These are phyloP conservation scores for Glyphotaelius pellucidus DNA, from an alignment of 2,888 invertebrate species.

Conservation along the genomic window DNA sequence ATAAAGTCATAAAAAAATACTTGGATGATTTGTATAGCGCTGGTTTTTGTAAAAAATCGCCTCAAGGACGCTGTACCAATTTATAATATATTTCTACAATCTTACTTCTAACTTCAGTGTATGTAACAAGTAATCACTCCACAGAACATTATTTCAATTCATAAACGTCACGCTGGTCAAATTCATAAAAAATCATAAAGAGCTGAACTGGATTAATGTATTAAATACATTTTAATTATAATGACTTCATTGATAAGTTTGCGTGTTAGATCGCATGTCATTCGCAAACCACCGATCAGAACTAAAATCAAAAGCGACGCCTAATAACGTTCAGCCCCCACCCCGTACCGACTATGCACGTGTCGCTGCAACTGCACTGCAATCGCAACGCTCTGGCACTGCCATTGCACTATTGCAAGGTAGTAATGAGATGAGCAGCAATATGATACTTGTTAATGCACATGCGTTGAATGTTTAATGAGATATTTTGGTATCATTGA, in stretches of 20 bases:
- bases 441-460: background rate
- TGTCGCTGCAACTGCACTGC: background rate
- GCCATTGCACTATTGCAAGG: background rate
- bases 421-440: background rate
- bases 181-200: background rate
- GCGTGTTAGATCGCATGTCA: background rate
- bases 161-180: background rate
- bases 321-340: background rate
- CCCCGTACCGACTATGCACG: background rate
- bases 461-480: background rate
- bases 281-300: background rate
- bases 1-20: too few relatives aligned
- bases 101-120: background rate
- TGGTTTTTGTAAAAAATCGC: too few relatives aligned
- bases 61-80: too few relatives aligned
- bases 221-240: background rate
- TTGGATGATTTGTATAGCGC: too few relatives aligned
- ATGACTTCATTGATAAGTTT: background rate
- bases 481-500: background rate
- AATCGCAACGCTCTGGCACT: background rate
- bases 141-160: background rate
- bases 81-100: too few relatives aligned
- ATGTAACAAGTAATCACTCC: background rate
- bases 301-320: constrained; percentile 48
- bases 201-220: background rate